These are phyloP conservation scores for Aricia artaxerxes DNA, from an alignment of 2,888 invertebrate species.

Conservation along the genomic window DNA sequence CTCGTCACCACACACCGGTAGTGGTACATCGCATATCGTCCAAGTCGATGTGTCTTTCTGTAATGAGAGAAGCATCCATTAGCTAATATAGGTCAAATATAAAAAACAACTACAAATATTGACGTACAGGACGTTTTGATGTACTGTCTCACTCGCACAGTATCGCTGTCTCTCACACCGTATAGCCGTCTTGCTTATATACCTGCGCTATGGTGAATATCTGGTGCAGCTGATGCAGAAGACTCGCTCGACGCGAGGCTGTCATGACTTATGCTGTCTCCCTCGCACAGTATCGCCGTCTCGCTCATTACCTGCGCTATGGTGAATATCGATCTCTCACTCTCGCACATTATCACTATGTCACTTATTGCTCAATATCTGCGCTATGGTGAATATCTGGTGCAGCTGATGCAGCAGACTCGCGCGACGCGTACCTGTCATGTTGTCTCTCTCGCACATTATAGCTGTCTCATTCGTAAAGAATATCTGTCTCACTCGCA, in stretches of 20 bases:
- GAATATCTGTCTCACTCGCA: too few relatives aligned
- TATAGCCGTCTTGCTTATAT: background rate
- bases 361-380: too few relatives aligned
- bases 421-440: too few relatives aligned
- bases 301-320: constrained; percentile 58
- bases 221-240: constrained; percentile 47
- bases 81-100: too few relatives aligned
- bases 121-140: too few relatives aligned
- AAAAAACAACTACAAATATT: too few relatives aligned
- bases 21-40: constrained; percentile 60
- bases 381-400: constrained; percentile 54
- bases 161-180: background rate
- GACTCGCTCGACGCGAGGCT: too few relatives aligned
- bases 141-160: constrained; percentile 59
- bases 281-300: too few relatives aligned
- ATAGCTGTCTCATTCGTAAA: too few relatives aligned
- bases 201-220: constrained; percentile 70
- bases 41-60: constrained; percentile 59
- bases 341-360: too few relatives aligned
- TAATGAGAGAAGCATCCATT: background rate
- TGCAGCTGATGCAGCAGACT: constrained; percentile 44
- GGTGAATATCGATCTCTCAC: background rate
- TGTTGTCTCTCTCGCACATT: constrained; percentile 30
- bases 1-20: constrained; percentile 66
- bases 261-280: too few relatives aligned